These are phyloP conservation scores for Anastrepha ludens DNA, from an alignment of 1,140 invertebrate species.

Conservation along the genomic window DNA sequence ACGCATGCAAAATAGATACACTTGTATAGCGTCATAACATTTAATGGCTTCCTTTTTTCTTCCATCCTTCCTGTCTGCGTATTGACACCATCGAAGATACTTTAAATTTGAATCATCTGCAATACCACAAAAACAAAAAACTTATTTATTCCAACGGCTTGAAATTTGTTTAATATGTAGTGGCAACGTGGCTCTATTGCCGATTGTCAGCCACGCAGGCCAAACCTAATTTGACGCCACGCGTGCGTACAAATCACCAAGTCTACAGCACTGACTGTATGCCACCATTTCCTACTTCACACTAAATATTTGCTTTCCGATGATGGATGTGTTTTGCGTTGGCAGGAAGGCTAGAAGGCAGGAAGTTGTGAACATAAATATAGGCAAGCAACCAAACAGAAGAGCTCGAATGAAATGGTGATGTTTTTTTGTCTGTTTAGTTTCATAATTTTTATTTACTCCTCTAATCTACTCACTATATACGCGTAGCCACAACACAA, in stretches of 20 bases:
- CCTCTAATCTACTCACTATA: not conserved
- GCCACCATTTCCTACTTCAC: constrained; percentile 15
- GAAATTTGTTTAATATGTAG: not conserved
- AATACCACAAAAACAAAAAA: not conserved
- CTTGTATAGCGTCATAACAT: no score
- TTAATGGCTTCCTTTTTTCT: not conserved
- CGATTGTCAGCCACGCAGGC: not conserved
- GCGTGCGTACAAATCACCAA: constrained; percentile 18
- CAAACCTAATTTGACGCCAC: constrained; percentile 17
- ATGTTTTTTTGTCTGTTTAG: not conserved
- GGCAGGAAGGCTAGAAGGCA: constrained; percentile 48
- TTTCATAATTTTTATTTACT: constrained; percentile 32
- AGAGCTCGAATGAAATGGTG: not conserved
- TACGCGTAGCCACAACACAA: not conserved
- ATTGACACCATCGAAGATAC: not conserved
- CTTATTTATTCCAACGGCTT: not conserved
- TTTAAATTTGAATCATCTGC: not conserved
- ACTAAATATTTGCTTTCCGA: constrained; percentile 32
- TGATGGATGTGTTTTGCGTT: constrained; percentile 40
- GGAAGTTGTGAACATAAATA: constrained; percentile 36
- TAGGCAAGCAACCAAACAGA: not conserved
- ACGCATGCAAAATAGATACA: no score
- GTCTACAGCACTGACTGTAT: not conserved
- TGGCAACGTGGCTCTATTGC: no score
- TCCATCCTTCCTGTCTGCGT: not conserved